Evolutionary conservation across 2,888 invertebrate genomes (phyloP).

Genomic region (Mesochorus sp.): DNA sequence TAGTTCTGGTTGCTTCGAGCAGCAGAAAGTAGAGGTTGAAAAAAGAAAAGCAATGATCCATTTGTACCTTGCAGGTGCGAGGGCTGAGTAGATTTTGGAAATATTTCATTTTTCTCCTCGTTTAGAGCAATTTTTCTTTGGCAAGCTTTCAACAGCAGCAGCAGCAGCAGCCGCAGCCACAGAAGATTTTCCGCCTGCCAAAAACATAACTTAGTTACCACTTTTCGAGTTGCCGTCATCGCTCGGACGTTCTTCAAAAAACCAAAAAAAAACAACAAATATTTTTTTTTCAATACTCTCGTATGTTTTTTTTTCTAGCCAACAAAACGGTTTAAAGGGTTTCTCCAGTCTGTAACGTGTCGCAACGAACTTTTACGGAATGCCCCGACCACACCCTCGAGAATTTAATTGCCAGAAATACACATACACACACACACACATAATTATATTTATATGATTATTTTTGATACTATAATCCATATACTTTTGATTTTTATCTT

Average conservation of each 20-base stretch:
- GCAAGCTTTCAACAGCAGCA: slow-evolving; percentile 13
- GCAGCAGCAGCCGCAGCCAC: background rate
- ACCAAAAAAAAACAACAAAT: background rate
- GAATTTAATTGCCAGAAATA: background rate
- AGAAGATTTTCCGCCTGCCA: background rate
- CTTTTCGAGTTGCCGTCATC: slow-evolving; percentile 42
- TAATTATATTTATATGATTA: background rate
- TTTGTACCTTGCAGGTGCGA: background rate
- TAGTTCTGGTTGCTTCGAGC: background rate
- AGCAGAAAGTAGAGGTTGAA: background rate
- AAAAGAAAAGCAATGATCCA: background rate
- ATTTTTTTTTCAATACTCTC: slow-evolving; percentile 3
- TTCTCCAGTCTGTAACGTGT: background rate
- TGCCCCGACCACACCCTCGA: background rate
- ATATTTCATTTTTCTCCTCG: background rate
- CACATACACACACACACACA: background rate
- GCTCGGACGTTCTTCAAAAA: slow-evolving; percentile 19
- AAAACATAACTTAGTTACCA: background rate
- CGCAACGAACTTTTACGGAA: slow-evolving; percentile 5
- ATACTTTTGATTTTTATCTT: background rate
- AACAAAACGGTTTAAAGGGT: slow-evolving; percentile 53
- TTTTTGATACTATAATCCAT: background rate
- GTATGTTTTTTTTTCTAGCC: slow-evolving; percentile 62
- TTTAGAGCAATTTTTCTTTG: background rate
- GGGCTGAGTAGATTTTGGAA: background rate